A percentile compares a stretch with the other conserved stretches of the same genome.
Conservation (phyloP, 2,888 invertebrate species). For the Cheilosia vulpina region DNA sequence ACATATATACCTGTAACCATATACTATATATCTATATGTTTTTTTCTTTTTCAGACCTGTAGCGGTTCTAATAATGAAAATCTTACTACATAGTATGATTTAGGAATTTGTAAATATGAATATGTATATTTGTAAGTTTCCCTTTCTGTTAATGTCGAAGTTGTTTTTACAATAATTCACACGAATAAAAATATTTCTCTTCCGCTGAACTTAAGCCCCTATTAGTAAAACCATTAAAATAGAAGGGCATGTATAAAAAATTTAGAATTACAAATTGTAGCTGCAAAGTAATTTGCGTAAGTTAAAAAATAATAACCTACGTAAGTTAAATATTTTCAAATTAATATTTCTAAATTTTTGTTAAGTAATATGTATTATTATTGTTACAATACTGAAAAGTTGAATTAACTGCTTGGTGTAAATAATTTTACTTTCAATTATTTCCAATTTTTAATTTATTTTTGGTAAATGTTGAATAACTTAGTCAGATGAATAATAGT, state of each 20-base stretch:
- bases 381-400: constrained; percentile 4
- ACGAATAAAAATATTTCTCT: neutral
- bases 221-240: neutral
- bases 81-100: constrained; percentile 13
- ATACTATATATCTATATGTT: neutral
- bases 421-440: constrained; percentile 2
- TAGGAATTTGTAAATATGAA: constrained; percentile 54
- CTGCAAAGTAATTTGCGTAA: neutral
- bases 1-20: constrained; percentile 51
- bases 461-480: neutral
- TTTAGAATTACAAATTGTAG: neutral
- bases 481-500: constrained; percentile 26
- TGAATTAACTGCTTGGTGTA: constrained; percentile 16
- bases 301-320: neutral
- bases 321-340: neutral
- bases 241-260: neutral
- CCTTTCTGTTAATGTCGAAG: constrained; percentile 1
- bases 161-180: neutral
- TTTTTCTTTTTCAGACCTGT: constrained; percentile 77
- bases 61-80: constrained; percentile 76
- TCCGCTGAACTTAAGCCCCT: neutral
- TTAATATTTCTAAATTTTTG: neutral
- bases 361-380: neutral
- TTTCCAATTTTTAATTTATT: neutral
- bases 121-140: constrained; percentile 39